These are phyloP conservation scores for Callosobruchus maculatus DNA, from an alignment of 2,888 invertebrate genomes.

Conservation along the genomic window DNA sequence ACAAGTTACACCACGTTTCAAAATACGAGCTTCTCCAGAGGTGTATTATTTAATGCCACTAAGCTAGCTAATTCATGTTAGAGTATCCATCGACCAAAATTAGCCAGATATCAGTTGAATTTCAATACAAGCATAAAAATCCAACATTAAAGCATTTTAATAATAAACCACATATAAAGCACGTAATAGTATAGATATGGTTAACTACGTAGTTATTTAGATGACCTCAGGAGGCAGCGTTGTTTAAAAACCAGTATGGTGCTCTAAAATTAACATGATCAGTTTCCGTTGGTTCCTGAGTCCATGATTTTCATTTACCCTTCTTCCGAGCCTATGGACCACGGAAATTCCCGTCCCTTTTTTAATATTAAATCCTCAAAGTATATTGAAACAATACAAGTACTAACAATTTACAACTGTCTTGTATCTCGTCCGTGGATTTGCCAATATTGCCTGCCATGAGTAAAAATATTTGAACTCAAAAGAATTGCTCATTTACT, in stretches of 20 bases:
- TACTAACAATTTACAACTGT: not conserved
- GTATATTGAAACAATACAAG: not conserved
- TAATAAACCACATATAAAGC: too few species aligned
- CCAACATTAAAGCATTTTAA: not conserved
- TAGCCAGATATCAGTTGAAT: not conserved
- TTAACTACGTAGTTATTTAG: not conserved
- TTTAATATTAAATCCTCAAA: conserved; percentile 9
- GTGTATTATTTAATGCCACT: not conserved
- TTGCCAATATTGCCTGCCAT: not conserved
- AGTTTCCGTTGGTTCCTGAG: conserved; percentile 45
- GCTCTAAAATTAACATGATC: not conserved
- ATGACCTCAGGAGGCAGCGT: not conserved
- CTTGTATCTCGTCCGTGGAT: not conserved
- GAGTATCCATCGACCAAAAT: too few species aligned
- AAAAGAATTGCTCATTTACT: conserved; percentile 1
- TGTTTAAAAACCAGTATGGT: not conserved
- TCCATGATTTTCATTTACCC: conserved; percentile 41
- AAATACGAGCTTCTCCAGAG: not conserved
- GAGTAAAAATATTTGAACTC: not conserved
- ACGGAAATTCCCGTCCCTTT: conserved; percentile 51
- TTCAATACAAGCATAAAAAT: not conserved
- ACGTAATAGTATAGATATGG: too few species aligned
- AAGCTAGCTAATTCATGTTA: too few species aligned
- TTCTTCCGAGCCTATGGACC: conserved; percentile 51
- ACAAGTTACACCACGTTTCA: not conserved